Percentiles rank a stretch among this genome's conserved stretches.
phyloP scores from a whole-genome alignment of 2,797 vertebrate genomes.

The Naso thynnoides region DNA sequence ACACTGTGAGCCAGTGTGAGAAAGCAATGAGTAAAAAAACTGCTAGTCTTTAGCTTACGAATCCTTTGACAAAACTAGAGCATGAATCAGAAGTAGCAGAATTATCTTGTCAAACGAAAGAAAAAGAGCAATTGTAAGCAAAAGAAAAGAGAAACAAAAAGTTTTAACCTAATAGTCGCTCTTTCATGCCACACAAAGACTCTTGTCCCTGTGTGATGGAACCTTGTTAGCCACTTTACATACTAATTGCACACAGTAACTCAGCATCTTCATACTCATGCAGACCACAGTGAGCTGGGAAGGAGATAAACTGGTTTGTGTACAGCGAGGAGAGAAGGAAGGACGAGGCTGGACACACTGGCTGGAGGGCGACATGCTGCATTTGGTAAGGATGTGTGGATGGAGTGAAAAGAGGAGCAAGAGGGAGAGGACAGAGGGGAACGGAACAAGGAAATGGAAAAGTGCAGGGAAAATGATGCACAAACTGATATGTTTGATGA shows the following conservation, averaged over 20 bases:
- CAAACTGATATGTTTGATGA: constrained; percentile 34
- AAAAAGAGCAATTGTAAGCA: neutral
- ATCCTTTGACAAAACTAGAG: neutral
- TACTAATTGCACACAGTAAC: constrained; percentile 36
- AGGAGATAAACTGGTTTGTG: constrained; percentile 90
- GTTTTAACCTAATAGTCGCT: neutral
- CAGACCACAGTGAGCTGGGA: constrained; percentile 94
- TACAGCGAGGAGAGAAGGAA: constrained; percentile 92
- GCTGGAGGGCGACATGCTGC: constrained; percentile 89
- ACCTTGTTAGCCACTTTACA: constrained; percentile 45
- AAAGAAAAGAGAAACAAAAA: neutral
- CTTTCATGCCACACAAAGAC: constrained; percentile 16
- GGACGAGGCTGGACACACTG: constrained; percentile 96
- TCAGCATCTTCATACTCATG: constrained; percentile 21
- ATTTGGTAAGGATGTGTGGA: constrained; percentile 84
- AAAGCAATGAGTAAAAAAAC: neutral
- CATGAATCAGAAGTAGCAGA: constrained; percentile 4
- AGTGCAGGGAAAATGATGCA: constrained; percentile 10
- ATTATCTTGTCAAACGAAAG: neutral
- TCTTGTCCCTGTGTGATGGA: constrained; percentile 3
- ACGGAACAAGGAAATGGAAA: constrained; percentile 45
- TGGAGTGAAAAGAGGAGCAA: neutral
- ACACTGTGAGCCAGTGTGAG: neutral
- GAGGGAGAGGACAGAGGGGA: neutral
- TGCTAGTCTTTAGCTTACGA: neutral